Evolutionary conservation across 2,888 invertebrate species (phyloP).

Genomic region (Fragum whitleyi): DNA sequence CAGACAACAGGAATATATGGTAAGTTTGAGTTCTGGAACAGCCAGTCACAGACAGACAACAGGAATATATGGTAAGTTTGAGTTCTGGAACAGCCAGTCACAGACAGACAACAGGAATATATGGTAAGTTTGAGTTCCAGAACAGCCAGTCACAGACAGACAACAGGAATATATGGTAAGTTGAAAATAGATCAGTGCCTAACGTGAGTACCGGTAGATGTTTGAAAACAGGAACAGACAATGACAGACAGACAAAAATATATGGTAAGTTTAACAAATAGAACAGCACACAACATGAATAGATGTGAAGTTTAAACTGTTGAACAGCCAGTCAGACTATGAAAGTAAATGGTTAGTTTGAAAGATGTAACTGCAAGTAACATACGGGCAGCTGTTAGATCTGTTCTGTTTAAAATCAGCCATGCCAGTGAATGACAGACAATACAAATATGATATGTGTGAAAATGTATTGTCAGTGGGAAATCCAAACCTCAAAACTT

Average conservation of each 20-base stretch:
- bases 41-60: slow-evolving; percentile 83
- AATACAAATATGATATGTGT: background rate
- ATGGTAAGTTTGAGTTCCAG: slow-evolving; percentile 84
- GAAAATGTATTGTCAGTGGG: too few relatives aligned
- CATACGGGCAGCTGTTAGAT: too few relatives aligned
- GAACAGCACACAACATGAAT: slow-evolving; percentile 90
- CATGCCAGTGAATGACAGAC: background rate
- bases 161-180: slow-evolving; percentile 89
- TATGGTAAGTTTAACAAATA: too few relatives aligned
- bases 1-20: slow-evolving; percentile 88
- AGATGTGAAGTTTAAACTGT: slow-evolving; percentile 86
- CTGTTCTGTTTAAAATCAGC: too few relatives aligned
- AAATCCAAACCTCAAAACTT: too few relatives aligned
- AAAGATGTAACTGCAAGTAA: too few relatives aligned
- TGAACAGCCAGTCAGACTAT: slow-evolving; percentile 80
- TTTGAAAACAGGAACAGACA: slow-evolving; percentile 76
- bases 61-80: slow-evolving; percentile 88
- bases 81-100: slow-evolving; percentile 80
- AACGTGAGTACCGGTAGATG: too few relatives aligned
- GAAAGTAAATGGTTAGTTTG: too few relatives aligned
- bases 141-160: slow-evolving; percentile 81
- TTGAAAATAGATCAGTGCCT: too few relatives aligned
- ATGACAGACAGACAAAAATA: slow-evolving; percentile 81
- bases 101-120: slow-evolving; percentile 88
- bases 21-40: slow-evolving; percentile 81